Evolutionary conservation across 1,140 invertebrate genomes (phyloP).

Genomic region (Leptinotarsa lineolata): DNA sequence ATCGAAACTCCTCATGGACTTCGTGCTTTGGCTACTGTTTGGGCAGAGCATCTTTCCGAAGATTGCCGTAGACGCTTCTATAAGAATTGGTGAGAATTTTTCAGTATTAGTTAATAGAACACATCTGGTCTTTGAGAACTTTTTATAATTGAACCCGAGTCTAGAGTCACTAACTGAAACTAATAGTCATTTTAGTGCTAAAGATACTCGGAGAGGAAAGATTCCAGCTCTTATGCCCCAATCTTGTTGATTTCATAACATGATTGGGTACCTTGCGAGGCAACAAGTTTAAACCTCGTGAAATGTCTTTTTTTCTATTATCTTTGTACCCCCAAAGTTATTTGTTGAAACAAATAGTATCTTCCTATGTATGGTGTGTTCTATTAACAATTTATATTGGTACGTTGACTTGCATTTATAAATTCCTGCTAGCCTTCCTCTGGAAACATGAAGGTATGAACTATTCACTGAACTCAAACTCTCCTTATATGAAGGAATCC

Average conservation of each 20-base stretch:
- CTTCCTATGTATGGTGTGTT: too few species aligned
- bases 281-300: conserved; percentile 40
- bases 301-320: background rate
- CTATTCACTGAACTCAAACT: conserved; percentile 38
- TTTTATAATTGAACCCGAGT: conserved; percentile 38
- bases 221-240: conserved; percentile 55
- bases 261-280: conserved; percentile 49
- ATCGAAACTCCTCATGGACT: conserved; percentile 98
- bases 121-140: background rate
- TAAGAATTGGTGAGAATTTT: conserved; percentile 94
- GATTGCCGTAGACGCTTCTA: conserved; percentile 98
- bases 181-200: conserved; percentile 50
- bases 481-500: too few species aligned
- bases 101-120: background rate
- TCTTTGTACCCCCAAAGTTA: background rate
- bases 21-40: conserved; percentile 92
- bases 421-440: conserved; percentile 64
- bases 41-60: conserved; percentile 98
- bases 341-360: too few species aligned
- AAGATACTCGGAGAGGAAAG: conserved; percentile 54
- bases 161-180: conserved; percentile 52
- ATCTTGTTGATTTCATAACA: conserved; percentile 36
- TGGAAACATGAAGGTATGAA: conserved; percentile 65
- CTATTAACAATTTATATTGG: too few species aligned
- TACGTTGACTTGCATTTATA: conserved; percentile 1